Percentiles rank a stretch among this genome's conserved stretches.
phyloP scores from a whole-genome alignment of 30 jellyfish, hydroid and myxozoan genomes.

The Aurelia aurita region DNA sequence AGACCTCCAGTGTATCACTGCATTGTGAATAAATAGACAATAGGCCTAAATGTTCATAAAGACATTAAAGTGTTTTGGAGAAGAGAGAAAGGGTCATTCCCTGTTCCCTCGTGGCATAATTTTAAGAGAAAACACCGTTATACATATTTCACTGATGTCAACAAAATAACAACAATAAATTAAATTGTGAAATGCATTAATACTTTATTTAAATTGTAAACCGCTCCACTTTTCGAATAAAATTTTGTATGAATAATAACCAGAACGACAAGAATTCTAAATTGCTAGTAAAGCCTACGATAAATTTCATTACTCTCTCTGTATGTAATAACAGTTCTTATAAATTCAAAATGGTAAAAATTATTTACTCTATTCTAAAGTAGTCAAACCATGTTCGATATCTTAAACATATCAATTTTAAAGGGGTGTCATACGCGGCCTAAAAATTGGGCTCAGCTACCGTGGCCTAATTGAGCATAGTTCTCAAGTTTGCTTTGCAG shows the following conservation, averaged over 20 bases:
- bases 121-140: too few species aligned
- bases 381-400: conserved; percentile 1
- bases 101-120: too few species aligned
- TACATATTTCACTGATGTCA: background rate
- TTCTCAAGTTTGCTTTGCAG: too few species aligned
- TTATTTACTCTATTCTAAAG: conserved; percentile 8
- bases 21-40: too few species aligned
- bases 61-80: too few species aligned
- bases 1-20: too few species aligned
- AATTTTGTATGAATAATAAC: background rate
- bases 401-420: conserved; percentile 13
- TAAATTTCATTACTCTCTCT: conserved; percentile 23
- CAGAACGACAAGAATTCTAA: background rate
- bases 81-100: too few species aligned
- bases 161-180: background rate
- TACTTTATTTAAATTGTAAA: background rate
- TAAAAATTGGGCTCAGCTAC: too few species aligned
- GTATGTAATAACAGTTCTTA: conserved; percentile 24
- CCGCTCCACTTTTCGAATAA: background rate
- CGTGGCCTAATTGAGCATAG: too few species aligned
- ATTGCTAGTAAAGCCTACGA: conserved; percentile 6
- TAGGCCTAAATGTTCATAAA: too few species aligned
- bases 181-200: conserved; percentile 4
- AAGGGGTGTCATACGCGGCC: too few species aligned
- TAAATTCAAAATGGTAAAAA: conserved; percentile 17